Evolutionary conservation across 2,797 vertebrate genomes (phyloP).

Genomic region (Uromys caudimaculatus): DNA sequence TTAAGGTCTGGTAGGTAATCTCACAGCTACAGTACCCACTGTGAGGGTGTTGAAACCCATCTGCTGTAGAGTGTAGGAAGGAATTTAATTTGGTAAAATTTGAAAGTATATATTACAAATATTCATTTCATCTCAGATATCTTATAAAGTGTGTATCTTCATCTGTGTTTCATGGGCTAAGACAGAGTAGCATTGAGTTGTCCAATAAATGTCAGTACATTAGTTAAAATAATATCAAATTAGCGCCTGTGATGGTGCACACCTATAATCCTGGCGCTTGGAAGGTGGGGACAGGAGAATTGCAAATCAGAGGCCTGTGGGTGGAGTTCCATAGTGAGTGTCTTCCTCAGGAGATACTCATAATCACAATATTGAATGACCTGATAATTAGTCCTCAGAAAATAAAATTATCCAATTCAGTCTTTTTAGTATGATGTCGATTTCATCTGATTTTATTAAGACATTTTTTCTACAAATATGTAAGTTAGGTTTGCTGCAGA

Average conservation of each 20-base stretch:
- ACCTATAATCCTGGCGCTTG: no score
- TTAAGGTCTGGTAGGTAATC: not conserved
- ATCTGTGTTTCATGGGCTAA: not conserved
- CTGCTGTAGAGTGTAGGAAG: not conserved
- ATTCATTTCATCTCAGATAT: not conserved
- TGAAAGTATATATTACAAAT: not conserved
- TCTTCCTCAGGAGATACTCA: not conserved
- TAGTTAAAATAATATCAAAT: not conserved
- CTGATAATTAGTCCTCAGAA: not conserved
- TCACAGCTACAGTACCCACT: not conserved
- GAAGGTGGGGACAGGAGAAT: not conserved
- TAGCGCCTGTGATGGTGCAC: not conserved
- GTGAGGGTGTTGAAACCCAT: not conserved
- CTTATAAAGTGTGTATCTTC: not conserved
- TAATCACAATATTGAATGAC: not conserved
- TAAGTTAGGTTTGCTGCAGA: not conserved
- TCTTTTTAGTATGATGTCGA: not conserved
- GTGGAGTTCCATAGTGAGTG: not conserved
- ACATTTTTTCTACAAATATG: not conserved
- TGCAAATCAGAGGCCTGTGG: not conserved
- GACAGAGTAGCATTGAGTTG: not conserved
- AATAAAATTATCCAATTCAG: not conserved
- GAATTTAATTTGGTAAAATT: not conserved
- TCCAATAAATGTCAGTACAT: no score
- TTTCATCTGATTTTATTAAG: not conserved